phyloP scores from a whole-genome alignment of 1,140 invertebrate species.

The Chrysoperla carnea region DNA sequence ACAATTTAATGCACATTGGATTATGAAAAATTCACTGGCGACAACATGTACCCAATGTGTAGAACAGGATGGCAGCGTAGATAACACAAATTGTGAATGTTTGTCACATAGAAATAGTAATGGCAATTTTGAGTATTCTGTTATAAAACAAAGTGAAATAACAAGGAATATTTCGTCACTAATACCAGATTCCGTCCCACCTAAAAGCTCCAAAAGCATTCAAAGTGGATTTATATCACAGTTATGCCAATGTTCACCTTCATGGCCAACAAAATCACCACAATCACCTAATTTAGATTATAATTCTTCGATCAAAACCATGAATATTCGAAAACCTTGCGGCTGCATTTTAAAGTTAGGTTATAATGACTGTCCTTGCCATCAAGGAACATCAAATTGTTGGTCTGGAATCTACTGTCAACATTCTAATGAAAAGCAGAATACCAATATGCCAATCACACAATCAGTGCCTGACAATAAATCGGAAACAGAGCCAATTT shows the following conservation, averaged over 20 bases:
- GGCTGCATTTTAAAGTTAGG: constrained; percentile 38
- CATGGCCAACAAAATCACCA: constrained; percentile 35
- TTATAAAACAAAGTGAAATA: constrained; percentile 18
- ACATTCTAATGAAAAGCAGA: constrained; percentile 30
- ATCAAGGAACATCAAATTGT: constrained; percentile 34
- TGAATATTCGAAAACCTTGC: constrained; percentile 38
- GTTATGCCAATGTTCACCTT: constrained; percentile 22
- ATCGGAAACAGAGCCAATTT: constrained; percentile 30
- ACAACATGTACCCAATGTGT: background rate
- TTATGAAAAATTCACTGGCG: constrained; percentile 27
- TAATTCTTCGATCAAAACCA: constrained; percentile 18
- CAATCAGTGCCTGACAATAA: constrained; percentile 3
- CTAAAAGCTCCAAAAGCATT: constrained; percentile 1
- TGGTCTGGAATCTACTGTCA: constrained; percentile 50
- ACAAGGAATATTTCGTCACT: background rate
- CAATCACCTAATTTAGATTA: constrained; percentile 24
- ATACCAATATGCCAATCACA: constrained; percentile 26
- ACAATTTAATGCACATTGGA: constrained; percentile 42
- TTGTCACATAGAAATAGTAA: constrained; percentile 30
- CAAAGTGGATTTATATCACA: too few species aligned
- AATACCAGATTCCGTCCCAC: background rate
- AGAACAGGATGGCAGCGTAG: too few species aligned
- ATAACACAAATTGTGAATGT: too few species aligned
- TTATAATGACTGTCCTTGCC: constrained; percentile 40
- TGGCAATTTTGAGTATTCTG: constrained; percentile 31